Percentiles rank a stretch among this genome's conserved stretches.
These are phyloP conservation scores for Morelia viridis DNA, from an alignment of 2,797 vertebrate species.

Conservation along the genomic window DNA sequence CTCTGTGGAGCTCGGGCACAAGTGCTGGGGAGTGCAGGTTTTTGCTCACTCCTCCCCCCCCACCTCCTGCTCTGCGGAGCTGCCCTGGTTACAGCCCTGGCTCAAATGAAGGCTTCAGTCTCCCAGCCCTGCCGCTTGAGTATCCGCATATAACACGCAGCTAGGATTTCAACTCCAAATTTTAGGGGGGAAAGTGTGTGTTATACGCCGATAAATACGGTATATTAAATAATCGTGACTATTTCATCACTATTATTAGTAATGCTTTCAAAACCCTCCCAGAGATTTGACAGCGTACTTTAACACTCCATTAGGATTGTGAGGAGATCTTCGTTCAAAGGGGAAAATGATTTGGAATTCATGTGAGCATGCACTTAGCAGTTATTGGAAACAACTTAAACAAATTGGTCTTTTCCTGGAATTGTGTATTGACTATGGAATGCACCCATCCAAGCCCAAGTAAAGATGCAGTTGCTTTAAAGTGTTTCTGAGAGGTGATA, in stretches of 20 bases:
- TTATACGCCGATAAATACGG: too few relatives aligned
- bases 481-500: not conserved
- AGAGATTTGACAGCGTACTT: not conserved
- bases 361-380: not conserved
- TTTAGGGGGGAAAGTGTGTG: too few relatives aligned
- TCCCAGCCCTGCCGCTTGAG: too few relatives aligned
- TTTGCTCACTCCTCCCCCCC: too few relatives aligned
- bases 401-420: not conserved
- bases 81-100: too few relatives aligned
- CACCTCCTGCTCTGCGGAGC: too few relatives aligned
- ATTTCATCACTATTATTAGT: not conserved
- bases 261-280: not conserved
- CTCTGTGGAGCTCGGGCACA: too few relatives aligned
- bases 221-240: not conserved
- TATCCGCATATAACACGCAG: too few relatives aligned
- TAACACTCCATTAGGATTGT: not conserved
- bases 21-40: too few relatives aligned
- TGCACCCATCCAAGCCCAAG: not conserved
- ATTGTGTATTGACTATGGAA: not conserved
- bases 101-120: too few relatives aligned
- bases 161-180: too few relatives aligned
- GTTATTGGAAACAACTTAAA: not conserved
- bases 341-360: not conserved
- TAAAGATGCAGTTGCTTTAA: not conserved
- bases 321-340: not conserved